phyloP scores from a whole-genome alignment of 2,797 vertebrate species.

The Petrocephalus schoutedeni region DNA sequence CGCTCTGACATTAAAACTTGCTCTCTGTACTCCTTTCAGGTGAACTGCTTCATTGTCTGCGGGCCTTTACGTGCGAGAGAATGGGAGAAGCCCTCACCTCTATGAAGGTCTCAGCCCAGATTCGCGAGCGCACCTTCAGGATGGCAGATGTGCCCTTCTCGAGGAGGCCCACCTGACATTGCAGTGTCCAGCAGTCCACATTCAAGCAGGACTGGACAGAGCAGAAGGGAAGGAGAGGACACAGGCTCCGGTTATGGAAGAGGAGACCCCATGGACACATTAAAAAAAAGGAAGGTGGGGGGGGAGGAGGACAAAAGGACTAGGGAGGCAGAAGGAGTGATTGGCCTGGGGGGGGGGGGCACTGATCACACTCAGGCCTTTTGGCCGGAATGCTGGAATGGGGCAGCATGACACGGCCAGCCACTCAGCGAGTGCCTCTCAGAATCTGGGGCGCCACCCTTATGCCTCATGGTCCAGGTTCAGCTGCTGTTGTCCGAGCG shows the following conservation, averaged over 20 bases:
- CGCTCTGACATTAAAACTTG: neutral
- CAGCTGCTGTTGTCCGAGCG: neutral
- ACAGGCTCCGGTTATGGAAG: neutral
- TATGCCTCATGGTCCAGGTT: neutral
- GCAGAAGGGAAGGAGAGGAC: neutral
- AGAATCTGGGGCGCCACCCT: neutral
- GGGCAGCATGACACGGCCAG: too few relatives aligned
- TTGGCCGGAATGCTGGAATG: neutral
- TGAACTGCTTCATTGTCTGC: neutral
- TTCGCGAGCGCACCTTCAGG: conserved; percentile 71
- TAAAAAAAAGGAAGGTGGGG: neutral
- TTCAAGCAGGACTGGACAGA: conserved; percentile 72
- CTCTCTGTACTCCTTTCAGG: neutral
- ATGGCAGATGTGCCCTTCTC: conserved; percentile 72
- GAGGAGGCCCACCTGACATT: conserved; percentile 73
- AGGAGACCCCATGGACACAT: neutral
- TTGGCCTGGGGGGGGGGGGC: neutral
- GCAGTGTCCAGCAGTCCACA: conserved; percentile 74
- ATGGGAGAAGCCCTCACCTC: conserved; percentile 59
- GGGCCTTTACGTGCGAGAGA: neutral
- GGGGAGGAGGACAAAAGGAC: neutral
- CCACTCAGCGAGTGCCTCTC: too few relatives aligned
- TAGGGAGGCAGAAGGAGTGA: neutral
- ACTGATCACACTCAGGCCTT: neutral
- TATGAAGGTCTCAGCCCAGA: conserved; percentile 77